Conservation (phyloP, 2,888 invertebrate genomes). For the Conus canariensis region DNA sequence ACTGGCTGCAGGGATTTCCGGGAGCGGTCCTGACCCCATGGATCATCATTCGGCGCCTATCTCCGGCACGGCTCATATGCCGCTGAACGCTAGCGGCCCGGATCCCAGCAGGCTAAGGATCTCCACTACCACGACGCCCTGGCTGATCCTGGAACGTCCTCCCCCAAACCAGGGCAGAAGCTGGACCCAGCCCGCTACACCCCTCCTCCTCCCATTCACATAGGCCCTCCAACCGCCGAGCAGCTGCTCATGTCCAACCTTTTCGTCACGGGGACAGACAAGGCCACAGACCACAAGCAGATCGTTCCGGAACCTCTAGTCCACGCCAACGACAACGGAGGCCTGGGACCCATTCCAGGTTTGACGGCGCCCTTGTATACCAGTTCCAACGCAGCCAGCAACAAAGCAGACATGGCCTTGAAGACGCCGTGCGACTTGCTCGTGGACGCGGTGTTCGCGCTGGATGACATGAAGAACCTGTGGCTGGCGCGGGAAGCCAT, state of each 20-base stretch:
- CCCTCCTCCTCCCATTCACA: background rate
- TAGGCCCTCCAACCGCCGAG: background rate
- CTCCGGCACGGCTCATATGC: background rate
- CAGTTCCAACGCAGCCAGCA: background rate
- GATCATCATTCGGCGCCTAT: background rate
- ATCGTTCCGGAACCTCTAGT: background rate
- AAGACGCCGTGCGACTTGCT: conserved; percentile 22
- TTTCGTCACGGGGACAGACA: conserved; percentile 31
- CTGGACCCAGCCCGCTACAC: background rate
- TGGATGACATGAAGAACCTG: conserved; percentile 36
- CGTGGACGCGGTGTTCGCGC: conserved; percentile 42
- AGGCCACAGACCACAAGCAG: conserved; percentile 15
- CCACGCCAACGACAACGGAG: background rate
- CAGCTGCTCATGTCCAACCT: conserved; percentile 36
- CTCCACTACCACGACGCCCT: conserved; percentile 1
- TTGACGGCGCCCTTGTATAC: background rate
- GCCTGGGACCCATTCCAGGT: conserved; percentile 30
- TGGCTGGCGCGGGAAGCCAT: conserved; percentile 42
- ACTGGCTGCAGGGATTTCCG: background rate
- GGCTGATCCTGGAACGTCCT: background rate
- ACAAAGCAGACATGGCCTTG: background rate
- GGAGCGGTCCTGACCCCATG: background rate
- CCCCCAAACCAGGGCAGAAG: conserved; percentile 5
- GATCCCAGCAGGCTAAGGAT: background rate
- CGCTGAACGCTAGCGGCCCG: background rate